These are phyloP conservation scores for Onychostruthus taczanowskii DNA, from an alignment of 2,113 vertebrate species.

Conservation along the genomic window DNA sequence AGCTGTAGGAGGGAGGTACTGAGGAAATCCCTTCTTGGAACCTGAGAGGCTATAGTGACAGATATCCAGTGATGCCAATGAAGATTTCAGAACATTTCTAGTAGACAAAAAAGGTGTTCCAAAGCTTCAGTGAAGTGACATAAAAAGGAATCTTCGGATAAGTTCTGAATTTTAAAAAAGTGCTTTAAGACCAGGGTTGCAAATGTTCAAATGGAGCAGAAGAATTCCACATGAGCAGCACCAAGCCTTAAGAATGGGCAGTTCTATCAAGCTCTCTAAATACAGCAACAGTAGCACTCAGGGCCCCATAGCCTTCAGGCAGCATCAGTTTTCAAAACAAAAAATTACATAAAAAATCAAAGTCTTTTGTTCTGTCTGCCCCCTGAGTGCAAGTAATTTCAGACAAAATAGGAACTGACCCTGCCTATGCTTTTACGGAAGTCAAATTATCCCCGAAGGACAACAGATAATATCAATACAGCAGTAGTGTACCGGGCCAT, in stretches of 20 bases:
- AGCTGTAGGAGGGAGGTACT: not conserved
- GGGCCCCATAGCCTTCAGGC: not conserved
- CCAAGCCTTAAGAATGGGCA: not conserved
- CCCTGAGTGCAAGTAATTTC: not conserved
- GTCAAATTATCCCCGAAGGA: not conserved
- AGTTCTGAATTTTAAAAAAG: not conserved
- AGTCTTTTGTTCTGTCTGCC: not conserved
- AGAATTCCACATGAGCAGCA: not conserved
- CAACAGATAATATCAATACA: not conserved
- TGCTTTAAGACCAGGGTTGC: not conserved
- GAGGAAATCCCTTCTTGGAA: not conserved
- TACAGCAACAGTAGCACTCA: not conserved
- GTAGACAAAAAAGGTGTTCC: not conserved
- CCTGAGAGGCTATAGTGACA: not conserved
- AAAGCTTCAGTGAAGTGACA: not conserved
- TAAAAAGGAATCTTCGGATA: not conserved
- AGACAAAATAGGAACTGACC: not conserved
- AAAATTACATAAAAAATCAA: not conserved
- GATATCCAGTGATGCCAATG: not conserved
- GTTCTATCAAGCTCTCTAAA: not conserved
- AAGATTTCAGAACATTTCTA: not conserved
- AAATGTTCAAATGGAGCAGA: not conserved
- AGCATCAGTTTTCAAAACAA: not conserved
- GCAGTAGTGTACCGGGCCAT: not conserved
- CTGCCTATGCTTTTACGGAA: not conserved